Evolutionary conservation across 2,888 invertebrate species (phyloP).

Genomic region (Philopedon plagiatum): DNA sequence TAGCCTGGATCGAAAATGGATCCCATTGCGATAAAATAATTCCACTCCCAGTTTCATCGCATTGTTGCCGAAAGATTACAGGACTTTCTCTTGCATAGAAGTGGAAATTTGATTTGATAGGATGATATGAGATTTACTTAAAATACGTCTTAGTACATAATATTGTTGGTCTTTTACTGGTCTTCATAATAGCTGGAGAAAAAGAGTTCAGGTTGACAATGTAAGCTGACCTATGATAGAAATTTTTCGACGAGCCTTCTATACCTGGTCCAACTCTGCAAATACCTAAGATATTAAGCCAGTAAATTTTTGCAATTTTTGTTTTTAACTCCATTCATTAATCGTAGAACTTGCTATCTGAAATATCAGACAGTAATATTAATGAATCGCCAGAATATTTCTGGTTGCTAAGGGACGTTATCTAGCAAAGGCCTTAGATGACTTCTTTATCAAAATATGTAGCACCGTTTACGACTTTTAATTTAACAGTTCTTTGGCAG

Average conservation of each 20-base stretch:
- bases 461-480: slow-evolving; percentile 16
- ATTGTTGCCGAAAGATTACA: slow-evolving; percentile 7
- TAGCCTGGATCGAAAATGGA: slow-evolving; percentile 19
- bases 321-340: slow-evolving; percentile 48
- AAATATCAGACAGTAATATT: slow-evolving; percentile 45
- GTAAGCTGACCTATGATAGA: too few species aligned
- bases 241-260: too few species aligned
- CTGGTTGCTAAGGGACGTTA: slow-evolving; percentile 45
- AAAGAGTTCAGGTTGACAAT: too few species aligned
- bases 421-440: slow-evolving; percentile 29
- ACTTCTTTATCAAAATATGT: slow-evolving; percentile 41
- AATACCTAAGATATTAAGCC: slow-evolving; percentile 34
- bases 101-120: not conserved
- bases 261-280: too few species aligned
- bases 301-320: slow-evolving; percentile 44
- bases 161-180: too few species aligned
- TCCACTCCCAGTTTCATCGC: slow-evolving; percentile 9
- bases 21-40: slow-evolving; percentile 22
- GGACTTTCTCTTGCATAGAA: not conserved
- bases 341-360: slow-evolving; percentile 46
- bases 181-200: too few species aligned
- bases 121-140: not conserved
- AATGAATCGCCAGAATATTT: slow-evolving; percentile 44
- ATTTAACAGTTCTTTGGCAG: not conserved
- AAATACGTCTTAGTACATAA: not conserved